Evolutionary conservation across 2,113 vertebrate genomes (phyloP).

Genomic region (Pelecanoides urinatrix): DNA sequence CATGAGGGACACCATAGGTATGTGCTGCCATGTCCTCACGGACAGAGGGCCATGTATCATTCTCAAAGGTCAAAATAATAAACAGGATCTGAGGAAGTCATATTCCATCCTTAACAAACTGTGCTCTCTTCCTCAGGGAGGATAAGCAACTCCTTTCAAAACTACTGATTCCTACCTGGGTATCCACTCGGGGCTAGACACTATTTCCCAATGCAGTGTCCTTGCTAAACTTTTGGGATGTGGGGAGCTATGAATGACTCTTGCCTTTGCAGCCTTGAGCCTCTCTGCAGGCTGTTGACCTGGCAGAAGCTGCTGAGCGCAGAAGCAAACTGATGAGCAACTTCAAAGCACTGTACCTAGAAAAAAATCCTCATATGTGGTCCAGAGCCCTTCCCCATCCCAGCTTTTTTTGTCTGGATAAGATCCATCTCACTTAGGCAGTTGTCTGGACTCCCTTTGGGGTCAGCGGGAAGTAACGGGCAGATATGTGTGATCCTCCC

Average conservation of each 20-base stretch:
- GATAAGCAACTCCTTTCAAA: background rate
- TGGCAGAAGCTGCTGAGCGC: background rate
- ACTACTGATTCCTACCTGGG: fast-evolving
- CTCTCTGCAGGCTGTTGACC: background rate
- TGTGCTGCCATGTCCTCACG: background rate
- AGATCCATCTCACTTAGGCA: background rate
- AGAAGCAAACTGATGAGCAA: background rate
- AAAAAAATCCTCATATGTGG: background rate
- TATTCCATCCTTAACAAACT: background rate
- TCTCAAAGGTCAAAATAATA: background rate
- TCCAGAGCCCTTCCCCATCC: background rate
- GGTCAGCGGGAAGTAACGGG: background rate
- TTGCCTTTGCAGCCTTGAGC: background rate
- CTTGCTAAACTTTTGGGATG: background rate
- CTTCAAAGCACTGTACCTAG: background rate
- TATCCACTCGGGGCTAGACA: background rate
- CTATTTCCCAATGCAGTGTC: background rate
- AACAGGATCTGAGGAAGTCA: background rate
- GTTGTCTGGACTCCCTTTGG: background rate
- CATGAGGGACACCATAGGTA: background rate
- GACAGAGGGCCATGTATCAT: fast-evolving
- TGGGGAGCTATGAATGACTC: background rate
- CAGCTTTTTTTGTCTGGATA: background rate
- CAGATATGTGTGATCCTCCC: background rate
- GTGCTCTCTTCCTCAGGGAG: background rate